Conservation (phyloP, 2,888 invertebrate species). For the Sphinx pinastri region DNA sequence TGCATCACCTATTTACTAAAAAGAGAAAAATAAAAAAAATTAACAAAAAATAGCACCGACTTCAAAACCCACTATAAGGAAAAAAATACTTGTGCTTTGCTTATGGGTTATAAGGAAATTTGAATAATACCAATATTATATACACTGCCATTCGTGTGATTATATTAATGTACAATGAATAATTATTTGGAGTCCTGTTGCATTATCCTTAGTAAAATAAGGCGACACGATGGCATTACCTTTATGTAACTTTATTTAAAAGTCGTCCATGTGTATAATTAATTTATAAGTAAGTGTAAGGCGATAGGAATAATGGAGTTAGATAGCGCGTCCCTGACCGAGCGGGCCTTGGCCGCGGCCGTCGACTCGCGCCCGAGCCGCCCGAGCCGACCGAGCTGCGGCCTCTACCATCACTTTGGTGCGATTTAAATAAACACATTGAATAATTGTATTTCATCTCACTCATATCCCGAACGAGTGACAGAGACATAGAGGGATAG, state of each 20-base stretch:
- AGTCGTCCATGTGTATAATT: slow-evolving; percentile 9
- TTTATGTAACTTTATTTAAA: background rate
- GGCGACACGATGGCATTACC: background rate
- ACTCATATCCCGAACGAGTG: slow-evolving; percentile 33
- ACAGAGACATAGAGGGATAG: slow-evolving; percentile 28
- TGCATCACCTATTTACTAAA: no score
- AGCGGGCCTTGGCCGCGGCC: slow-evolving; percentile 75
- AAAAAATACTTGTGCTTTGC: no score
- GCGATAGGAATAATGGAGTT: slow-evolving; percentile 55
- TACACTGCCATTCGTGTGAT: no score
- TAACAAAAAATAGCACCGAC: no score
- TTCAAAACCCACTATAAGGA: no score
- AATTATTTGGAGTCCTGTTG: no score
- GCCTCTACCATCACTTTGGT: slow-evolving; percentile 40
- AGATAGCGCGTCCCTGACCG: slow-evolving; percentile 78
- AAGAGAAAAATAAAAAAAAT: no score
- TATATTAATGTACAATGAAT: no score
- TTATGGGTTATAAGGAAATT: no score
- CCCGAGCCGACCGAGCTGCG: slow-evolving; percentile 31
- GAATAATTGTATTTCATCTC: slow-evolving; percentile 35
- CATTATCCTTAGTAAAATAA: background rate
- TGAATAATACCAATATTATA: no score
- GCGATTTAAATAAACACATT: slow-evolving; percentile 26
- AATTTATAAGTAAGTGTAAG: slow-evolving; percentile 33
- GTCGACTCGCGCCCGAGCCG: slow-evolving; percentile 58